phyloP scores from a whole-genome alignment of 2,888 invertebrate genomes.

The Philopedon plagiatum region DNA sequence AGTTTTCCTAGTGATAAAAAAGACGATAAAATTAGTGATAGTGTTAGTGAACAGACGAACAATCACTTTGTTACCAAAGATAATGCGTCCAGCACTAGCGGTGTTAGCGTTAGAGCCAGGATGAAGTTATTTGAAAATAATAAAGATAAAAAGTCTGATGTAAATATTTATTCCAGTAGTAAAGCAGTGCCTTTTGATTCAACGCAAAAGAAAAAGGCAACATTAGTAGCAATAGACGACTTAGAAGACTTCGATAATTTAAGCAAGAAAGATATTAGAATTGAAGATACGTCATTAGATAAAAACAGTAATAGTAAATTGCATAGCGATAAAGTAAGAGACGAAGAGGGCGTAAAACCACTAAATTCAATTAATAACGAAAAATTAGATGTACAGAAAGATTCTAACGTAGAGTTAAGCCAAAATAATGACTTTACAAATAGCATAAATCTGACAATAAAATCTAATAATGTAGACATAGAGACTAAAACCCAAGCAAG shows the following conservation, averaged over 20 bases:
- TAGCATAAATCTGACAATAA: slow-evolving; percentile 31
- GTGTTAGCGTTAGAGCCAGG: slow-evolving; percentile 64
- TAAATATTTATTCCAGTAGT: slow-evolving; percentile 34
- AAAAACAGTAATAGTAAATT: slow-evolving; percentile 16
- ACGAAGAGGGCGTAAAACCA: background rate
- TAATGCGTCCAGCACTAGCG: slow-evolving; percentile 54
- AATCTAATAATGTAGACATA: background rate
- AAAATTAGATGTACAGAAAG: slow-evolving; percentile 35
- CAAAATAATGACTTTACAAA: slow-evolving; percentile 25
- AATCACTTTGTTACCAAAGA: slow-evolving; percentile 67
- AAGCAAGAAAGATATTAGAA: slow-evolving; percentile 40
- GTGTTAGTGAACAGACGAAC: slow-evolving; percentile 57
- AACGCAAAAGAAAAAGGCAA: slow-evolving; percentile 38
- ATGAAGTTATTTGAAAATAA: slow-evolving; percentile 66
- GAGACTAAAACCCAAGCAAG: slow-evolving; percentile 5
- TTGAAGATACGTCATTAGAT: slow-evolving; percentile 21
- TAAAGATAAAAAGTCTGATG: slow-evolving; percentile 55
- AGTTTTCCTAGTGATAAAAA: slow-evolving; percentile 57
- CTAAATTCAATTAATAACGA: slow-evolving; percentile 22
- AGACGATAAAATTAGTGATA: slow-evolving; percentile 54
- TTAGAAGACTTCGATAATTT: slow-evolving; percentile 53
- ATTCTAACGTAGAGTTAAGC: slow-evolving; percentile 36
- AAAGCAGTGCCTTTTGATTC: slow-evolving; percentile 38
- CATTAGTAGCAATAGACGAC: slow-evolving; percentile 50
- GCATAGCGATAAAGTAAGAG: slow-evolving; percentile 14